A percentile compares a stretch with the other conserved stretches of the same genome.
phyloP scores from a whole-genome alignment of 2,888 invertebrate genomes.

The Chalcis sispes region DNA sequence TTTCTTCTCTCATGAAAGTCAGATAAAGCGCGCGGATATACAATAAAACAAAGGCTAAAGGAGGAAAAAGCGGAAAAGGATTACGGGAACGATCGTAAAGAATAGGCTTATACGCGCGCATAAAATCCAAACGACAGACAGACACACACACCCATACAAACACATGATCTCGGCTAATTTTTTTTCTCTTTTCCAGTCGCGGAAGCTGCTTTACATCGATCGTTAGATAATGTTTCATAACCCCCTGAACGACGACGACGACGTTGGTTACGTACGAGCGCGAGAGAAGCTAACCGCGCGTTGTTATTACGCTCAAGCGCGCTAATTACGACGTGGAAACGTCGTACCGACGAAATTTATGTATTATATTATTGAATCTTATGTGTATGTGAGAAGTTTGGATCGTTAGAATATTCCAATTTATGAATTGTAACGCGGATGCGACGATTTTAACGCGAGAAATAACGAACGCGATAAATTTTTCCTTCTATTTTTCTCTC shows the following conservation, averaged over 20 bases:
- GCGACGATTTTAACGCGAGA: no score
- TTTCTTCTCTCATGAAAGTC: constrained; percentile 28
- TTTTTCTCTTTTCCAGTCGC: background rate
- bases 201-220: constrained; percentile 44
- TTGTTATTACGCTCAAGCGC: background rate
- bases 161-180: background rate
- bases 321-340: constrained; percentile 15
- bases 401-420: no score
- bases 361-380: no score
- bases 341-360: no score
- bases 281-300: no score
- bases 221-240: constrained; percentile 42
- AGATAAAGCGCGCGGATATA: constrained; percentile 11
- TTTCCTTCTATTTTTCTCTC: no score
- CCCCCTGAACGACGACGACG: background rate
- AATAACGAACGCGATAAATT: no score
- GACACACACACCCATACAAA: no score
- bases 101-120: constrained; percentile 23
- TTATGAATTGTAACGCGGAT: no score
- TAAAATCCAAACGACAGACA: constrained; percentile 25
- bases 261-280: background rate
- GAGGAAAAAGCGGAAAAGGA: constrained; percentile 35
- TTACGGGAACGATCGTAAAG: constrained; percentile 24
- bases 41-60: constrained; percentile 20
- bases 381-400: no score